Evolutionary conservation across 2,888 invertebrate genomes (phyloP).

Genomic region (Pyrrhosoma nymphula): DNA sequence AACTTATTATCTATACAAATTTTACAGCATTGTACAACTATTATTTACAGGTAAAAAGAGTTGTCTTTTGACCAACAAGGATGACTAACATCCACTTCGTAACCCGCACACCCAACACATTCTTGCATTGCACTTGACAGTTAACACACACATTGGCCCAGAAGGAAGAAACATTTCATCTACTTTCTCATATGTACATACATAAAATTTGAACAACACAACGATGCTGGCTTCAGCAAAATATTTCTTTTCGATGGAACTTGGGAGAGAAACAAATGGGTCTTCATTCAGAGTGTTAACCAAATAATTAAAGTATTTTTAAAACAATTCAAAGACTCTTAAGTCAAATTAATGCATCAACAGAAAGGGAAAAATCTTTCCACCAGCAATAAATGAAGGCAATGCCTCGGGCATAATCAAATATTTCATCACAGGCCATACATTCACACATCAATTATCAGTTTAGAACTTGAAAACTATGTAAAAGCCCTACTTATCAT

Average conservation of each 20-base stretch:
- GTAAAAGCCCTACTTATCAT: constrained; percentile 52
- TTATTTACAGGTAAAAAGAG: constrained; percentile 59
- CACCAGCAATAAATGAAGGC: background rate
- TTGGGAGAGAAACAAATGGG: background rate
- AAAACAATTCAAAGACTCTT: background rate
- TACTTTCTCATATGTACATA: constrained; percentile 30
- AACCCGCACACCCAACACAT: constrained; percentile 13
- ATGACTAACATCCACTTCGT: constrained; percentile 58
- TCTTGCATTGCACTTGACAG: constrained; percentile 44
- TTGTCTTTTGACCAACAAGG: constrained; percentile 67
- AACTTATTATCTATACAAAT: constrained; percentile 64
- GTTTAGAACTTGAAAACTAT: constrained; percentile 62
- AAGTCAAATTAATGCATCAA: background rate
- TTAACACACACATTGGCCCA: constrained; percentile 59
- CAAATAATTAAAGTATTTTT: background rate
- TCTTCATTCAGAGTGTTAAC: background rate
- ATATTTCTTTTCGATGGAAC: background rate
- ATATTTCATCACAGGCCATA: constrained; percentile 6
- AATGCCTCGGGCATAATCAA: background rate
- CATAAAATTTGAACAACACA: constrained; percentile 36
- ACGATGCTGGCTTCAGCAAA: background rate
- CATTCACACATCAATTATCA: constrained; percentile 52
- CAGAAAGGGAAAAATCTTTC: background rate
- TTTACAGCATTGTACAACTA: constrained; percentile 67
- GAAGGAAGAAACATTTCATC: constrained; percentile 21